These are phyloP conservation scores for Pristionchus maxplancki DNA, from an alignment of 2,888 invertebrate genomes.

Conservation along the genomic window DNA sequence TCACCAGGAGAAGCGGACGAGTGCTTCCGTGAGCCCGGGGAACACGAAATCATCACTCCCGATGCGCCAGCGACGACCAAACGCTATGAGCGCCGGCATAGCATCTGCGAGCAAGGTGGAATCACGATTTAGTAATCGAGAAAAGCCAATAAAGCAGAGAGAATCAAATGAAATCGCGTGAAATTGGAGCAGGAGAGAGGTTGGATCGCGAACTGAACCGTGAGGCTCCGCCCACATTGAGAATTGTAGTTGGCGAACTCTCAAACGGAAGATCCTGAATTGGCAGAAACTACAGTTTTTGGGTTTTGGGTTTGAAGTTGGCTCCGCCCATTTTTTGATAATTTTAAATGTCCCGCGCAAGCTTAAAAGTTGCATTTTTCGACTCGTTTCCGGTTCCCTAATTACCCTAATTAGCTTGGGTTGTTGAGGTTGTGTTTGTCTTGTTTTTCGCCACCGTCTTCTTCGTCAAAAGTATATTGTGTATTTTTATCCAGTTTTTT, in stretches of 20 bases:
- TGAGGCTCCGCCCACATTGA: constrained; percentile 8
- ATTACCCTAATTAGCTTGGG: not conserved
- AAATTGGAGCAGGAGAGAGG: constrained; percentile 4
- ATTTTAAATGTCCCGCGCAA: not conserved
- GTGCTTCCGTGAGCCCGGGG: constrained; percentile 82
- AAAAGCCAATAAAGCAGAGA: not conserved
- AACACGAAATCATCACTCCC: constrained; percentile 94
- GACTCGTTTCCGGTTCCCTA: not conserved
- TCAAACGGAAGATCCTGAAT: not conserved
- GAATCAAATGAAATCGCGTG: not conserved
- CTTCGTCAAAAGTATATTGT: not conserved
- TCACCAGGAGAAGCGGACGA: constrained; percentile 80
- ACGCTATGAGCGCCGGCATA: constrained; percentile 91
- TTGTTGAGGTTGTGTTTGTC: not conserved
- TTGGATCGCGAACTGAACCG: constrained; percentile 22
- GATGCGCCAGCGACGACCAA: constrained; percentile 91
- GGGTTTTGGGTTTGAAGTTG: not conserved
- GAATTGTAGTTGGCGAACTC: not conserved
- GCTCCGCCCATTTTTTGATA: constrained; percentile 20
- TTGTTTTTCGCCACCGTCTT: not conserved
- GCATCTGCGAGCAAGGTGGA: constrained; percentile 31
- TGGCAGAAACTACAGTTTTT: not conserved
- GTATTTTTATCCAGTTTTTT: not conserved
- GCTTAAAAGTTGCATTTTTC: not conserved
- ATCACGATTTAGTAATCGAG: not conserved